A percentile compares a stretch with the other conserved stretches of the same genome.
phyloP scores from a whole-genome alignment of 2,797 vertebrate species.

The Macrochelys suwanniensis region DNA sequence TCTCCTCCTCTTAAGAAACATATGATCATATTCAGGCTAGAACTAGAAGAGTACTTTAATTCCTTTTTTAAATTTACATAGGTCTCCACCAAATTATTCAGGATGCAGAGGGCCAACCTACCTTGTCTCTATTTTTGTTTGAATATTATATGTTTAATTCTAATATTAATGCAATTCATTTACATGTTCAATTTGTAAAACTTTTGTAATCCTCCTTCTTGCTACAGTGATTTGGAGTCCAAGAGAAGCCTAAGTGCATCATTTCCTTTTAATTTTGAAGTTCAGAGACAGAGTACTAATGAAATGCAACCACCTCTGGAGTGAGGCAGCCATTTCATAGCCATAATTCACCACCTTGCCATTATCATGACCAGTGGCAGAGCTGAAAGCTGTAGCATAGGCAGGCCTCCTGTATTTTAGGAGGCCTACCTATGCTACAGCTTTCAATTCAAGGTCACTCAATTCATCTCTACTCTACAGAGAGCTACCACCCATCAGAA shows the following conservation, averaged over 20 bases:
- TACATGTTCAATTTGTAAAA: background rate
- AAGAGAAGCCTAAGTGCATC: background rate
- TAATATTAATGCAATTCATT: background rate
- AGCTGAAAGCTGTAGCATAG: no score
- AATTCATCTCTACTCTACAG: fast-evolving
- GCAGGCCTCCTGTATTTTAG: no score
- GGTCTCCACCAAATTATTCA: background rate
- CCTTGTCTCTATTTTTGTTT: background rate
- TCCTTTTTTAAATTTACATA: background rate
- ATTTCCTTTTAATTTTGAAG: no score
- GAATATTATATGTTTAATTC: background rate
- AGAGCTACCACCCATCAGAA: background rate
- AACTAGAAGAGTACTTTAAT: background rate
- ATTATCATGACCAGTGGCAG: no score
- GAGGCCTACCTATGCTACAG: no score
- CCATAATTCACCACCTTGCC: fast-evolving
- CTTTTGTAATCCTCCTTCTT: background rate
- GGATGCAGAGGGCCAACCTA: background rate
- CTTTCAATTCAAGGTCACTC: fast-evolving
- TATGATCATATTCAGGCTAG: background rate
- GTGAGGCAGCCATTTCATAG: fast-evolving
- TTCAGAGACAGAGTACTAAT: no score
- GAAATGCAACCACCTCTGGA: fast-evolving
- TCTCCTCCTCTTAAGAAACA: background rate
- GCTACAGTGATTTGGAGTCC: background rate